Evolutionary conservation across 2,888 invertebrate species (phyloP).

Genomic region (Sminthurinus aureus): DNA sequence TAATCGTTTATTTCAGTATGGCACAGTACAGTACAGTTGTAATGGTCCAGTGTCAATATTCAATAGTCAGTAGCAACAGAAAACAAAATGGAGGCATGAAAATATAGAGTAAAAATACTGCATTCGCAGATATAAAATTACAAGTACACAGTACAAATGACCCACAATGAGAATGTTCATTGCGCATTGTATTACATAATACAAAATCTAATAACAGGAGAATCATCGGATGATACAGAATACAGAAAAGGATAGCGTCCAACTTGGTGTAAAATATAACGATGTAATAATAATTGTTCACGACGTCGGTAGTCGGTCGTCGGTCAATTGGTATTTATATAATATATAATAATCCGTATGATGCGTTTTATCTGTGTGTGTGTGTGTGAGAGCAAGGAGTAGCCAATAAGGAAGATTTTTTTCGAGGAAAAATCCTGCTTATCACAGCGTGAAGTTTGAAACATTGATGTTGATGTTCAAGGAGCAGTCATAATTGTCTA

Average conservation of each 20-base stretch:
- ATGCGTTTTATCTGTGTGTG: not conserved
- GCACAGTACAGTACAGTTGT: too few relatives aligned
- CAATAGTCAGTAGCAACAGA: too few relatives aligned
- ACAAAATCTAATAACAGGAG: too few relatives aligned
- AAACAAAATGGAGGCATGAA: too few relatives aligned
- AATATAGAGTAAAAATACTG: too few relatives aligned
- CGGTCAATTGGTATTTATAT: not conserved
- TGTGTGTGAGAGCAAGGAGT: not conserved
- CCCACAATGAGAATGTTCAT: too few relatives aligned
- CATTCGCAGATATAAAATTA: too few relatives aligned
- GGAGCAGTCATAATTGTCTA: slow-evolving; percentile 13
- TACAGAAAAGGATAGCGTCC: not conserved
- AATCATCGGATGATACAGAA: too few relatives aligned
- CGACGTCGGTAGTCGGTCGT: not conserved
- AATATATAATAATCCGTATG: not conserved
- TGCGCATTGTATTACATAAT: too few relatives aligned
- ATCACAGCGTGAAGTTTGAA: slow-evolving; percentile 22
- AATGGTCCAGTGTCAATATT: too few relatives aligned
- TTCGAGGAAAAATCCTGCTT: slow-evolving; percentile 18
- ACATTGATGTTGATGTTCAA: slow-evolving; percentile 16
- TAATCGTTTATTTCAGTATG: too few relatives aligned
- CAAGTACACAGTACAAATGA: too few relatives aligned
- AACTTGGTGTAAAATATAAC: not conserved
- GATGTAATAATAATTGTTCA: not conserved
- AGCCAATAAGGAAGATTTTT: slow-evolving; percentile 16